Evolutionary conservation across 2,888 invertebrate species (phyloP).

Genomic region (Thera obeliscata): DNA sequence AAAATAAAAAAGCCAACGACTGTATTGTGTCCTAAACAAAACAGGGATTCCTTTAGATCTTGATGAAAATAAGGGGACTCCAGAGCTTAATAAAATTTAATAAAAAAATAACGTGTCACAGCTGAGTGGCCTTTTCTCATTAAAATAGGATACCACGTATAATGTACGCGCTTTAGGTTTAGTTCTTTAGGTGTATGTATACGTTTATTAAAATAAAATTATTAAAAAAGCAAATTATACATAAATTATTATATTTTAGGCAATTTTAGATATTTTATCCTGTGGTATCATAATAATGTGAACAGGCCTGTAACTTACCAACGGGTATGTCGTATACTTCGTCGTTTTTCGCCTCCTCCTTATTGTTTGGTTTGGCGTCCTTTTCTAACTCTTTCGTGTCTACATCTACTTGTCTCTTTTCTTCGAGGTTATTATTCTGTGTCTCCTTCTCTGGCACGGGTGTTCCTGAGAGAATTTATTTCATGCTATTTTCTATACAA

Average conservation of each 20-base stretch:
- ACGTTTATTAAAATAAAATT: neutral
- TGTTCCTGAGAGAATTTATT: constrained; percentile 70
- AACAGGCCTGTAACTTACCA: constrained; percentile 64
- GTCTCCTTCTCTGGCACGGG: constrained; percentile 59
- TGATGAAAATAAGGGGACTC: no score
- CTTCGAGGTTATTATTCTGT: constrained; percentile 70
- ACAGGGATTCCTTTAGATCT: no score
- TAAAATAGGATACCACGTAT: constrained; percentile 20
- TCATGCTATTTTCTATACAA: constrained; percentile 51
- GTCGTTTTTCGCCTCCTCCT: constrained; percentile 61
- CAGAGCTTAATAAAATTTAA: no score
- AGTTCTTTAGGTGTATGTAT: neutral
- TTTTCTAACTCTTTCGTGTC: constrained; percentile 61
- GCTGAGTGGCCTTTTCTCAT: constrained; percentile 18
- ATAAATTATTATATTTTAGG: neutral
- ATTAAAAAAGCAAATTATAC: neutral
- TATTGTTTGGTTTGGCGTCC: constrained; percentile 57
- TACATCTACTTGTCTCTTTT: constrained; percentile 63
- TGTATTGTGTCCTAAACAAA: neutral
- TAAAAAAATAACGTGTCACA: neutral
- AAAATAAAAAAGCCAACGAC: neutral
- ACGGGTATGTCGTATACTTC: constrained; percentile 80
- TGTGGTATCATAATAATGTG: constrained; percentile 37
- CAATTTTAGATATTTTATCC: neutral
- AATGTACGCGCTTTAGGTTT: neutral